Evolutionary conservation across 2,888 invertebrate species (phyloP).

Genomic region (Agrochola circellaris): DNA sequence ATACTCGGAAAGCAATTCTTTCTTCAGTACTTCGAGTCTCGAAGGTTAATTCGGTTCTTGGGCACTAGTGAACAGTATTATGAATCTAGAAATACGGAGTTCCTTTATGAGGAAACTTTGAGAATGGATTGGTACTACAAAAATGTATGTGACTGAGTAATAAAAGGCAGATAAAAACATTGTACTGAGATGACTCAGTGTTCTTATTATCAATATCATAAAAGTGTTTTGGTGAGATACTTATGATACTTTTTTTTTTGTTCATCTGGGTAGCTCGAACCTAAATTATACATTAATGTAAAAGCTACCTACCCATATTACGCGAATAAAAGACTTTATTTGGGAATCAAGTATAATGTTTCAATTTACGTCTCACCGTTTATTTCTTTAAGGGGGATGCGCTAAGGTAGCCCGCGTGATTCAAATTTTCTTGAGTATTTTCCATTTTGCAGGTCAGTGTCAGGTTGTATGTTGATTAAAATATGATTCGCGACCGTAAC

Average conservation of each 20-base stretch:
- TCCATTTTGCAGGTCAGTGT: too few relatives aligned
- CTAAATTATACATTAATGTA: background rate
- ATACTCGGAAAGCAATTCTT: conserved; percentile 22
- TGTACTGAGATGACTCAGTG: conserved; percentile 25
- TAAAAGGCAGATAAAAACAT: conserved; percentile 47
- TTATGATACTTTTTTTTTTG: background rate
- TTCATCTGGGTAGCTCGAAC: background rate
- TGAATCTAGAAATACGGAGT: conserved; percentile 42
- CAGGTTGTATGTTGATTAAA: too few relatives aligned
- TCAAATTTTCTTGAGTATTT: too few relatives aligned
- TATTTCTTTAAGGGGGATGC: too few relatives aligned
- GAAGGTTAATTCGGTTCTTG: conserved; percentile 44
- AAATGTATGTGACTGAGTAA: conserved; percentile 38
- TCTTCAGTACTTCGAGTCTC: conserved; percentile 9
- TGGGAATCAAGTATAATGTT: background rate
- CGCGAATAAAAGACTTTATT: background rate
- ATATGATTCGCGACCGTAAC: too few relatives aligned
- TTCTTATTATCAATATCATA: conserved; percentile 29
- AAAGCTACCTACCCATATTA: background rate
- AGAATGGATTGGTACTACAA: conserved; percentile 24
- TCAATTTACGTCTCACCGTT: background rate
- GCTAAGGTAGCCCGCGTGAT: too few relatives aligned
- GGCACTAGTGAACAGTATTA: conserved; percentile 40
- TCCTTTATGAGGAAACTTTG: conserved; percentile 60
- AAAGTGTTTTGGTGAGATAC: conserved; percentile 28